These are phyloP conservation scores for Muntiacus muntjak DNA, from an alignment of 2,113 vertebrate species.

Conservation along the genomic window DNA sequence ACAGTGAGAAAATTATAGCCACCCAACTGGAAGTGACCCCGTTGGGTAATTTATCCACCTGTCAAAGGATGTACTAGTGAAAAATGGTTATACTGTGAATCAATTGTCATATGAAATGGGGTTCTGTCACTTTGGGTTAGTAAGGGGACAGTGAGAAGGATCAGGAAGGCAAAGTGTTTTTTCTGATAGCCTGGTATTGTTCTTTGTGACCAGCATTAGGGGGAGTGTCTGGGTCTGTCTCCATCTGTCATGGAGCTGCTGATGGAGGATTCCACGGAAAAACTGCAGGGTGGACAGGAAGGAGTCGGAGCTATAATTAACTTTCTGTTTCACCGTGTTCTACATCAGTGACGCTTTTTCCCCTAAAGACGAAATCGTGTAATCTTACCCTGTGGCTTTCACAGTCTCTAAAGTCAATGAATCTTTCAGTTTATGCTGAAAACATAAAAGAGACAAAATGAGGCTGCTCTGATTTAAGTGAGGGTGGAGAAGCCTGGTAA, in stretches of 20 bases:
- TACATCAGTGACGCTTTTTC: not conserved
- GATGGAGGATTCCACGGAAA: constrained; percentile 47
- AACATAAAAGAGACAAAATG: not conserved
- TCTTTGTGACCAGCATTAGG: constrained; percentile 35
- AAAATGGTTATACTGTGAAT: constrained; percentile 38
- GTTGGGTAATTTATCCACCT: constrained; percentile 58
- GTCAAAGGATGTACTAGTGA: constrained; percentile 30
- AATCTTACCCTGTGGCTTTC: not conserved
- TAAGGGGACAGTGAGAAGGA: not conserved
- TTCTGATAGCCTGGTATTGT: constrained; percentile 57
- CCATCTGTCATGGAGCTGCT: constrained; percentile 27
- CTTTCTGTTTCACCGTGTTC: constrained; percentile 37
- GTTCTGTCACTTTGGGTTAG: not conserved
- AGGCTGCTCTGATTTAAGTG: not conserved
- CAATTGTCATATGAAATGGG: constrained; percentile 34
- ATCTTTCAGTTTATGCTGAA: not conserved
- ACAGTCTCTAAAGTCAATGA: not conserved
- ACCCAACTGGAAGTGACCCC: constrained; percentile 59
- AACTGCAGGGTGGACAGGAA: constrained; percentile 22
- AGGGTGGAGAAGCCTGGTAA: not conserved
- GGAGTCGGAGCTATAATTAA: not conserved
- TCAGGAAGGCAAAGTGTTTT: not conserved
- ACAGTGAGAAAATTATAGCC: constrained; percentile 12
- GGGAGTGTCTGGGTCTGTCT: constrained; percentile 16
- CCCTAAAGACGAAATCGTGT: not conserved